These are phyloP conservation scores for cattle (Bos taurus) DNA, from an alignment of 2,113 vertebrate genomes.

Conservation along the genomic window DNA sequence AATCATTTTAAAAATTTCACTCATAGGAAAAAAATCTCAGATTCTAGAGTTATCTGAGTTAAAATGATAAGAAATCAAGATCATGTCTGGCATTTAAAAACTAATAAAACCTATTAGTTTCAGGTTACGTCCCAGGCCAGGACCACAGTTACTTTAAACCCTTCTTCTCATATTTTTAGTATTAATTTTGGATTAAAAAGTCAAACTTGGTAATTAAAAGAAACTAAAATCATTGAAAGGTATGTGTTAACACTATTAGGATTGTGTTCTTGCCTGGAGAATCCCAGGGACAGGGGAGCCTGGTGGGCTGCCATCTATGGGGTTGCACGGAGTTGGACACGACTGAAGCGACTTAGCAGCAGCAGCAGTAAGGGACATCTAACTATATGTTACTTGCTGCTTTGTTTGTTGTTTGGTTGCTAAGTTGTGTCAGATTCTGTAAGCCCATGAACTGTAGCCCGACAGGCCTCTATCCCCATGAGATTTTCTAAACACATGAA, in stretches of 20 bases:
- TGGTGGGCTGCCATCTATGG: neutral
- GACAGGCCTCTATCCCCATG: neutral
- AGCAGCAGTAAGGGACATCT: neutral
- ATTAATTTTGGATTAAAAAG: neutral
- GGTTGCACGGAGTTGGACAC: neutral
- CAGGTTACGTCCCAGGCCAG: neutral
- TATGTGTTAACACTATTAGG: neutral
- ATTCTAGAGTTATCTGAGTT: constrained; percentile 8
- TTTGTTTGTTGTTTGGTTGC: neutral
- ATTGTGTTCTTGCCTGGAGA: neutral
- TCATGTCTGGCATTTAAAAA: constrained; percentile 21
- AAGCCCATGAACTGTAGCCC: neutral
- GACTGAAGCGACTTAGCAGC: accelerated
- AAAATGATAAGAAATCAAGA: neutral
- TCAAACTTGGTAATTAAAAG: neutral
- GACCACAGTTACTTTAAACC: neutral
- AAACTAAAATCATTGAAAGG: neutral
- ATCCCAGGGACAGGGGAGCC: neutral
- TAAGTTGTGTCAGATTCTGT: accelerated
- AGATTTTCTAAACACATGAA: neutral
- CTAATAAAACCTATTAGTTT: neutral
- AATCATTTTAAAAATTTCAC: constrained; percentile 55
- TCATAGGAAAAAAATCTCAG: neutral
- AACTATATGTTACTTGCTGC: neutral
- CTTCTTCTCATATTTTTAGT: neutral